A percentile compares a stretch with the other conserved stretches of the same genome.
phyloP scores from a whole-genome alignment of 2,797 vertebrate genomes.

The Leptatherina wallacei region DNA sequence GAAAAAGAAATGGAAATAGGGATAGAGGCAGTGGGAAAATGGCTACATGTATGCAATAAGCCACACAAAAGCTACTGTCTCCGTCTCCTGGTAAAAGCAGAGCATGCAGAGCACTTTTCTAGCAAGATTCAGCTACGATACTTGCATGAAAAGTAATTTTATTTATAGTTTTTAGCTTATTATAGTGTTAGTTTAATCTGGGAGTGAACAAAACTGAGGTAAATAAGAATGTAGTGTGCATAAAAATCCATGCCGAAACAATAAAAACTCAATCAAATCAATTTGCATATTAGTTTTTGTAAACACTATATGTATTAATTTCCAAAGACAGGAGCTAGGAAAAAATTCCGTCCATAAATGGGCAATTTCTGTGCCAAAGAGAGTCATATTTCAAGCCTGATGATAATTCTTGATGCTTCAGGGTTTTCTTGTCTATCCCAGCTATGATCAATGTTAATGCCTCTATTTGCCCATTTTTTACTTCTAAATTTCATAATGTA shows the following conservation, averaged over 20 bases:
- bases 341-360: background rate
- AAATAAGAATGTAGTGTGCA: constrained; percentile 3
- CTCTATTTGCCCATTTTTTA: background rate
- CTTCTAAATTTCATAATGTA: background rate
- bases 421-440: background rate
- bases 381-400: background rate
- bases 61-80: constrained; percentile 46
- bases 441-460: background rate
- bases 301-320: background rate
- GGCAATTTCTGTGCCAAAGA: background rate
- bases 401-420: background rate
- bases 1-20: background rate
- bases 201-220: constrained; percentile 8
- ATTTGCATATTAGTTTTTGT: background rate
- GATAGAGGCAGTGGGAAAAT: constrained; percentile 33
- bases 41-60: constrained; percentile 47
- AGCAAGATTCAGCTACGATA: background rate
- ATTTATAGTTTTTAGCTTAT: background rate
- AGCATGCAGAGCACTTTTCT: constrained; percentile 28
- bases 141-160: background rate
- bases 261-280: background rate
- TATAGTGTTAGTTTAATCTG: constrained; percentile 8
- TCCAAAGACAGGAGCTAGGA: background rate
- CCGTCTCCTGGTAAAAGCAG: constrained; percentile 34
- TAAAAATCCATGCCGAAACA: background rate